These are phyloP conservation scores for Nyctibius bracteatus DNA, from an alignment of 2,113 vertebrate species.

Conservation along the genomic window DNA sequence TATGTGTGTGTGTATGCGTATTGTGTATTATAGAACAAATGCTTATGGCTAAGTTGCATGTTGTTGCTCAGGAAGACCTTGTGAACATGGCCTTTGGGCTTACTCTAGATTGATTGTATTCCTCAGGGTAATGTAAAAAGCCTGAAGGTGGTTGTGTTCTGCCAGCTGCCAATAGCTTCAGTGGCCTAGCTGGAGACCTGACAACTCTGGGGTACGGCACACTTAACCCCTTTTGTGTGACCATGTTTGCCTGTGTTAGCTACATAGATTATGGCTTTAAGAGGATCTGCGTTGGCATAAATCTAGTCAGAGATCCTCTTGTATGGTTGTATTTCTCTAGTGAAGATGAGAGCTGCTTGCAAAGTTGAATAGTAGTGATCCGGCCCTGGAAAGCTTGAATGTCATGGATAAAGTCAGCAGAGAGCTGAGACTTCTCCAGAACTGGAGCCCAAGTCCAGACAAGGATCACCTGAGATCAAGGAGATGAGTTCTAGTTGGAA, in stretches of 20 bases:
- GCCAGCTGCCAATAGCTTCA: neutral
- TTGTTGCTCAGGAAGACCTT: neutral
- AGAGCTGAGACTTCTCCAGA: neutral
- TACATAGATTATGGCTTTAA: neutral
- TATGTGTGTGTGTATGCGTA: fast-evolving
- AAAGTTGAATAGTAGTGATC: neutral
- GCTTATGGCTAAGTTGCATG: neutral
- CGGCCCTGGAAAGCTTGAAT: neutral
- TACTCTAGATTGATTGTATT: neutral
- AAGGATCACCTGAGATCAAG: neutral
- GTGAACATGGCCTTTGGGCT: neutral
- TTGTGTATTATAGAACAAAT: neutral
- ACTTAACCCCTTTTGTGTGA: neutral
- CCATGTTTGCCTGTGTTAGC: neutral
- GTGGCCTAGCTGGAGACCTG: neutral
- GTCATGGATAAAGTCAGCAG: neutral
- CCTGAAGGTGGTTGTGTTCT: neutral
- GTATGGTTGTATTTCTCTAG: neutral
- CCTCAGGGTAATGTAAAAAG: neutral
- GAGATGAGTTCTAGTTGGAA: neutral
- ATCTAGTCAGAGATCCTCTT: neutral
- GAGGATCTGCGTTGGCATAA: neutral
- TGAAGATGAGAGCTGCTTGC: neutral
- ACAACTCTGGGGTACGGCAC: neutral
- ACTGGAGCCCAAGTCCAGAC: neutral